Base-by-base conservation (phyloP, 2,113 vertebrate species). In the Phylloscopus trochilus region DNA sequence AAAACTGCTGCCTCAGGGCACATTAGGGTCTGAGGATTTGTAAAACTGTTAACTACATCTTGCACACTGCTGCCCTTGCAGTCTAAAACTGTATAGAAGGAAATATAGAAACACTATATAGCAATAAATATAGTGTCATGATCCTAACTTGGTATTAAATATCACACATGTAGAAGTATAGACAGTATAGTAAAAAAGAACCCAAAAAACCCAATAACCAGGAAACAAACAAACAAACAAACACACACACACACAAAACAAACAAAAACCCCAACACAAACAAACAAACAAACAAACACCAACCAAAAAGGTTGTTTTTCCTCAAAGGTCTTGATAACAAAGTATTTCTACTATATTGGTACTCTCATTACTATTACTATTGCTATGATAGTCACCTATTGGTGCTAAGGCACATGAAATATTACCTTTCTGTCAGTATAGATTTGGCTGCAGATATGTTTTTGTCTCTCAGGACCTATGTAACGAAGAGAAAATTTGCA, bases 61-160 rank as follows among this genome's bases (percentile, higher is more conserved):
- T 77, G 58, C 80, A 95, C 76, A 56, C 67, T 95, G 60, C 69
- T 96, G 43, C 47, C 95, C 85, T 92, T 84, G 80, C 76, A 85
- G 66, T 52, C 52, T 63, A 56, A 96, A 97, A 89, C 80, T 96
- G 75, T 6, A 22, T 16, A 59, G 35, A 76, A 43, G 6, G 3
- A 58, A 59, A 51, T 31, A 21, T 0, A 67, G 62, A 43, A 86
- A 51, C 67, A 31, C 5, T 26, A 14, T 6, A 2, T 6, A 14
- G 30, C 58, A 31, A 47, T 91, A 96, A 96, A 97, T 94, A 87
- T 17, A 96, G 56, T 89, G 79, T 33, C 51, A 83, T 90, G 56
- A 95, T 67, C 68, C 70, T 79, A 95, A 64, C 12, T 27, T 73
- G 26, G 56, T 66, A 88, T 86, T 94, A 82, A 83, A 88, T 93